Evolutionary conservation across 2,113 vertebrate species (phyloP), one percentile per base, ranked within the genome.

Genomic region (Leucosticte australis): DNA sequence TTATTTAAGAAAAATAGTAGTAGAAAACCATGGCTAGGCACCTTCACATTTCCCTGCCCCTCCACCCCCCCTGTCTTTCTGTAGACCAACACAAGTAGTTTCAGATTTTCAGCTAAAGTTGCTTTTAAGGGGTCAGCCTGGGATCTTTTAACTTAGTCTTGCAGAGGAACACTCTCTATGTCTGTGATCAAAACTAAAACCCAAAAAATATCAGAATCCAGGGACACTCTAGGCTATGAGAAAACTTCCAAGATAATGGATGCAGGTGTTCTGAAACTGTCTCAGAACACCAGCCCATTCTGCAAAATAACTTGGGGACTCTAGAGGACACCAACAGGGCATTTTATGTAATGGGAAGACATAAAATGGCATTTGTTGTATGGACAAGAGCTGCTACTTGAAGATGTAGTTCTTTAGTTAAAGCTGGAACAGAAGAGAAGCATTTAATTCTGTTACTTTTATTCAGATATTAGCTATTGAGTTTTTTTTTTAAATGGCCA

Each of bases 31-130:
- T 63, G 39, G 3, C 35, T 76, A 56, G 20, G 21, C 9, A 52
- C 11, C 21, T 76, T 53, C 8, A 42, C 31, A 23, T 3, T 37
- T 13, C 4, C 15, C 16, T 28, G 15, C 15, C 7, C 11, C 31
- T 12, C 13, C 1, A 1, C 41, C 41, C 7, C 11, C 9, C 9
- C 10, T 1, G 1, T 35, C 37, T 73, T 83, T 80, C 39, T 80
- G 59, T 46, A 83, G 49, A 57, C 11, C 22, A 80, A 11, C 23
- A 15, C 22, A 8, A 65, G 31, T 80, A 44, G 53, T 47, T 92
- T 83, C n/a, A 41, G 7, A 50, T 92, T 83, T 85, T 76, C 49
- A 65, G 55, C 22, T 77, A 26, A 73, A 77, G 33, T 23, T 69
- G 4, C 55, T 89, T 80, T 17, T 30, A 18, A 22, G 35, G 13